phyloP scores from a whole-genome alignment of 2,888 invertebrate genomes.

The Tetranychus truncatus region DNA sequence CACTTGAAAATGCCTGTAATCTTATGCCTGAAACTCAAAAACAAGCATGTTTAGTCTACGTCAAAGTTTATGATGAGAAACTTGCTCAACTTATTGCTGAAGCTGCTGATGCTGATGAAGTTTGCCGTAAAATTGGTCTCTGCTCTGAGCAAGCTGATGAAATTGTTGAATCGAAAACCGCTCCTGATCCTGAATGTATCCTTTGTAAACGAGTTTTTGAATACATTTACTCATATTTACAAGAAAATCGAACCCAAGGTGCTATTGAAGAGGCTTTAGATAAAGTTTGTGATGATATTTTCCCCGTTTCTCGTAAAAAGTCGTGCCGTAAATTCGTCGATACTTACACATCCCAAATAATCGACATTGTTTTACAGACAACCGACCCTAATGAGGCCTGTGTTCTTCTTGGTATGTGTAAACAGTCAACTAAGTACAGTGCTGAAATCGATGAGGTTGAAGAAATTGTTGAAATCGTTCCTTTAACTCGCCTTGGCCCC shows the following conservation, averaged over 20 bases:
- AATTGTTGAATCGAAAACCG: no score
- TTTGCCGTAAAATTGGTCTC: conserved; percentile 39
- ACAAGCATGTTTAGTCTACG: conserved; percentile 52
- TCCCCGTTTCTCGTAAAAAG: conserved; percentile 38
- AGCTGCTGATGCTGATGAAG: conserved; percentile 52
- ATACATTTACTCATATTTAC: background rate
- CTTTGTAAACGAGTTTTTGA: conserved; percentile 1
- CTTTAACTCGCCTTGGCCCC: background rate
- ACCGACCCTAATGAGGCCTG: conserved; percentile 58
- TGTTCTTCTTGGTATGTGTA: conserved; percentile 21
- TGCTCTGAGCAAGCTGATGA: background rate
- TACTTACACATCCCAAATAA: conserved; percentile 51
- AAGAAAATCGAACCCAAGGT: conserved; percentile 47
- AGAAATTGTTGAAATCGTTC: background rate
- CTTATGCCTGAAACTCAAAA: conserved; percentile 27
- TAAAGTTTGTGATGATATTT: conserved; percentile 48
- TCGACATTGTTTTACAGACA: conserved; percentile 58
- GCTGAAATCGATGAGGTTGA: background rate
- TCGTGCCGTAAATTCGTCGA: conserved; percentile 53
- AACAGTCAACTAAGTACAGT: background rate
- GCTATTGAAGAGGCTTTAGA: conserved; percentile 50
- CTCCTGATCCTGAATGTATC: conserved; percentile 1
- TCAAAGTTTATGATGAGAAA: conserved; percentile 53
- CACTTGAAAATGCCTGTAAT: conserved; percentile 49
- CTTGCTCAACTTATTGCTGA: conserved; percentile 57